phyloP scores from a whole-genome alignment of 2,113 vertebrate genomes.

The Phodopus roborovskii region DNA sequence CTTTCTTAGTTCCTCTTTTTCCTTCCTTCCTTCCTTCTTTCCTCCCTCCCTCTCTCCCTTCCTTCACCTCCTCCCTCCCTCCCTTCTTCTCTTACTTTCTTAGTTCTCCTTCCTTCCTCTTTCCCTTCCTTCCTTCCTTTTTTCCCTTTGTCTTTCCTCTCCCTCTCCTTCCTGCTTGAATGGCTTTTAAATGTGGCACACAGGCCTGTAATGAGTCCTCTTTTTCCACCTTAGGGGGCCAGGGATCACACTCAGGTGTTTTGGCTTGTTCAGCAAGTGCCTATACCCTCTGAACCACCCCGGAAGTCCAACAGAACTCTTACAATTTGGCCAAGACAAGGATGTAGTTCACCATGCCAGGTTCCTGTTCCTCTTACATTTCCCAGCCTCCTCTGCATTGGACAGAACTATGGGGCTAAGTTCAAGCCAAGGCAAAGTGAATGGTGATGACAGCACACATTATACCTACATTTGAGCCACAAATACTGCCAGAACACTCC shows the following conservation, averaged over 20 bases:
- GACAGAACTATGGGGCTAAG: not conserved
- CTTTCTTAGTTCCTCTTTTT: no score
- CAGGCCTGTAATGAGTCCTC: not conserved
- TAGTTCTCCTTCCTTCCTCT: no score
- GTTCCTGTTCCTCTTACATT: not conserved
- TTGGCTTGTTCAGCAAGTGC: not conserved
- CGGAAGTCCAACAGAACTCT: not conserved
- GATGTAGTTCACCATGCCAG: not conserved
- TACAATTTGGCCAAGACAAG: conserved; percentile 1
- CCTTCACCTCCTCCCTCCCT: not conserved
- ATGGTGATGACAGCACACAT: no score
- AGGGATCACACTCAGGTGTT: not conserved
- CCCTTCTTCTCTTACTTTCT: no score
- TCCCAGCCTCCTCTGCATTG: not conserved
- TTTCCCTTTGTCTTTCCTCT: not conserved
- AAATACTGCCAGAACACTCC: not conserved
- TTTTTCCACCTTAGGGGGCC: not conserved
- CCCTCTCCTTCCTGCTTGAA: not conserved
- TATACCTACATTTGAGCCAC: not conserved
- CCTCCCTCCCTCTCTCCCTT: not conserved
- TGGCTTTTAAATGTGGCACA: not conserved
- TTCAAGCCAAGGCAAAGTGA: not conserved
- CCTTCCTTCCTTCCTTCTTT: not conserved
- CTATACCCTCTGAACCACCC: no score
- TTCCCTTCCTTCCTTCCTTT: not conserved